These are phyloP conservation scores for Leptopilina syphax DNA, from an alignment of 2,888 invertebrate genomes.

Conservation along the genomic window DNA sequence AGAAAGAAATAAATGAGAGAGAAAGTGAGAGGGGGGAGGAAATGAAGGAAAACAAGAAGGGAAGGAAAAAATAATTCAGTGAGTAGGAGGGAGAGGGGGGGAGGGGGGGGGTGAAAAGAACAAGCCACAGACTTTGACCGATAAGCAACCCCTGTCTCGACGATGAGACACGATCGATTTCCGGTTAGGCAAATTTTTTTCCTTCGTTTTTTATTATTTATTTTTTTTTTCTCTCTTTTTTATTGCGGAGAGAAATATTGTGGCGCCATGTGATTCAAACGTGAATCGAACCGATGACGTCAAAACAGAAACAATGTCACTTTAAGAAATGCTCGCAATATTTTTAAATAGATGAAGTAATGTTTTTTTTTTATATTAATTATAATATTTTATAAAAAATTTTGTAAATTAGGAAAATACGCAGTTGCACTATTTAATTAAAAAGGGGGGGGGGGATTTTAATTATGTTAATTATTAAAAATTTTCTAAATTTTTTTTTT, in stretches of 20 bases:
- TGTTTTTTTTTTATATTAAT: too few relatives aligned
- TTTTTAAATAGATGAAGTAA: too few relatives aligned
- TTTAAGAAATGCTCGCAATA: not conserved
- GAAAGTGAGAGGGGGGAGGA: not conserved
- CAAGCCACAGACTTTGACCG: conserved; percentile 36
- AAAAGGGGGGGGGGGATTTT: too few relatives aligned
- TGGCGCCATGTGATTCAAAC: conserved; percentile 38
- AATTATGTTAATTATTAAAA: too few relatives aligned
- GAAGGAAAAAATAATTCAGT: conserved; percentile 41
- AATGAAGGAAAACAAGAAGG: conserved; percentile 25
- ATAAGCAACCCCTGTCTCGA: conserved; percentile 36
- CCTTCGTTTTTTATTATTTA: not conserved
- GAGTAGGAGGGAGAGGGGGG: conserved; percentile 48
- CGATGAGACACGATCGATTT: conserved; percentile 62
- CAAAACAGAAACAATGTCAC: conserved; percentile 19
- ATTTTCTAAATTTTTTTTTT: too few relatives aligned
- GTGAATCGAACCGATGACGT: conserved; percentile 9
- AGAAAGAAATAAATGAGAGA: too few relatives aligned
- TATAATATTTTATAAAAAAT: too few relatives aligned
- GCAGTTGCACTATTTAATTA: too few relatives aligned
- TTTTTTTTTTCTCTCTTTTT: too few relatives aligned
- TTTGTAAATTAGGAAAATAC: too few relatives aligned
- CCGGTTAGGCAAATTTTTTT: conserved; percentile 64
- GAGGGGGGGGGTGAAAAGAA: conserved; percentile 52
- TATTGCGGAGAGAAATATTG: conserved; percentile 46